A percentile compares a stretch with the other conserved stretches of the same genome.
These are phyloP conservation scores for Mormyrus lacerda DNA, from an alignment of 2,113 vertebrate genomes.

Conservation along the genomic window DNA sequence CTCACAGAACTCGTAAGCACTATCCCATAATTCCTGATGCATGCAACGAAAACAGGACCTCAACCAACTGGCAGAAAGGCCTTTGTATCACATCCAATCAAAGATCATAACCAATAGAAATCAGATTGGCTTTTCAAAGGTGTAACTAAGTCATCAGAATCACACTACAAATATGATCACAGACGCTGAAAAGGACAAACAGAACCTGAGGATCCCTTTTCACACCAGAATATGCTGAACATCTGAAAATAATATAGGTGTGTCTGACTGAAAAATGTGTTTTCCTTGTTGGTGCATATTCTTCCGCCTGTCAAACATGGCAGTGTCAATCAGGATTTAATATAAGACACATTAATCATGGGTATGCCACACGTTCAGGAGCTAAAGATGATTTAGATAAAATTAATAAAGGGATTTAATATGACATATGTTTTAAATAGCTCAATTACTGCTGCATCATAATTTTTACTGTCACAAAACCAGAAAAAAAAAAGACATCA, in stretches of 20 bases:
- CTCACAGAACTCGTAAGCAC: background rate
- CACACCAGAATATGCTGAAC: background rate
- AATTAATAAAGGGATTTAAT: background rate
- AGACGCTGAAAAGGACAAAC: background rate
- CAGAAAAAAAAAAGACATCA: background rate
- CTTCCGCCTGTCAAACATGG: background rate
- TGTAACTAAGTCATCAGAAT: background rate
- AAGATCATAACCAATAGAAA: background rate
- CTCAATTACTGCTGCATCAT: background rate
- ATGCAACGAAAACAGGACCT: background rate
- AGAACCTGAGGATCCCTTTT: background rate
- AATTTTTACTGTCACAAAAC: background rate
- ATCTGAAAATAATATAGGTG: background rate
- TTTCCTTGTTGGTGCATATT: background rate
- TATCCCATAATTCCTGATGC: background rate
- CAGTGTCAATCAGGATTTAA: background rate
- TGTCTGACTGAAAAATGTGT: background rate
- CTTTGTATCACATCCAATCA: background rate
- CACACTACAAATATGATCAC: background rate
- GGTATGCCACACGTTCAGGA: background rate
- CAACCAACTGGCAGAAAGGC: background rate
- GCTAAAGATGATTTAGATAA: background rate
- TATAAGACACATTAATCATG: background rate
- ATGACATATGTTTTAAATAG: background rate
- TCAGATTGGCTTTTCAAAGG: background rate